Percentiles rank a stretch among this genome's conserved stretches.
phyloP scores from a whole-genome alignment of 2,797 vertebrate genomes.

The Scleropages formosus region DNA sequence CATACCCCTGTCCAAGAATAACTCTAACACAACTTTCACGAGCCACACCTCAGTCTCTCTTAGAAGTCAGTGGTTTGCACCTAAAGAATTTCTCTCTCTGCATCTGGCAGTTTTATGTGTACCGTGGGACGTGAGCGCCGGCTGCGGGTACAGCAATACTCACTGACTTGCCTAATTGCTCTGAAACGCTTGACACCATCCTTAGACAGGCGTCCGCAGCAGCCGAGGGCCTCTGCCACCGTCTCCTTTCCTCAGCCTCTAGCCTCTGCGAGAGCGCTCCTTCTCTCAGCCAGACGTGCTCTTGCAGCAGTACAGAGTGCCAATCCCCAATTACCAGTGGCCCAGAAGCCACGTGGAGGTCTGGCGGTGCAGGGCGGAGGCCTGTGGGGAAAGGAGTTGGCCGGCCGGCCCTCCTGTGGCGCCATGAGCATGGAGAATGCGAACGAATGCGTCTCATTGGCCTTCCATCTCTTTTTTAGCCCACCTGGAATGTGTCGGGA shows the following conservation, averaged over 20 bases:
- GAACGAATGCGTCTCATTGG: not conserved
- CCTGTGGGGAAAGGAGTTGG: no score
- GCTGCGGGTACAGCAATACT: no score
- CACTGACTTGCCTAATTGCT: not conserved
- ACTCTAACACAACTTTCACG: not conserved
- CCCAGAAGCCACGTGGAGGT: no score
- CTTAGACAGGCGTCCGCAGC: not conserved
- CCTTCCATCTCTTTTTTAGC: not conserved
- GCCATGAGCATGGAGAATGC: constrained; percentile 10
- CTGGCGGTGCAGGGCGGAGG: no score
- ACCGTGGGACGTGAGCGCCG: not conserved
- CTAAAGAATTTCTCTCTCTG: not conserved
- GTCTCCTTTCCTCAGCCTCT: not conserved
- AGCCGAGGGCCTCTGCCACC: not conserved
- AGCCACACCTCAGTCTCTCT: not conserved
- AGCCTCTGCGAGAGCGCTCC: no score
- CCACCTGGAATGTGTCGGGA: not conserved
- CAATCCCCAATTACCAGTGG: no score
- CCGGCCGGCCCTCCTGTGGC: not conserved
- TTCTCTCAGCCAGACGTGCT: not conserved
- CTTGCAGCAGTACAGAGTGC: no score
- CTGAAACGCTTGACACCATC: not conserved
- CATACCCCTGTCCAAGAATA: not conserved
- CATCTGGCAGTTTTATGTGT: constrained; percentile 1
- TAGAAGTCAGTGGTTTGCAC: not conserved